Conservation (phyloP, 2,888 invertebrate species). For the Cephus nigrinus region DNA sequence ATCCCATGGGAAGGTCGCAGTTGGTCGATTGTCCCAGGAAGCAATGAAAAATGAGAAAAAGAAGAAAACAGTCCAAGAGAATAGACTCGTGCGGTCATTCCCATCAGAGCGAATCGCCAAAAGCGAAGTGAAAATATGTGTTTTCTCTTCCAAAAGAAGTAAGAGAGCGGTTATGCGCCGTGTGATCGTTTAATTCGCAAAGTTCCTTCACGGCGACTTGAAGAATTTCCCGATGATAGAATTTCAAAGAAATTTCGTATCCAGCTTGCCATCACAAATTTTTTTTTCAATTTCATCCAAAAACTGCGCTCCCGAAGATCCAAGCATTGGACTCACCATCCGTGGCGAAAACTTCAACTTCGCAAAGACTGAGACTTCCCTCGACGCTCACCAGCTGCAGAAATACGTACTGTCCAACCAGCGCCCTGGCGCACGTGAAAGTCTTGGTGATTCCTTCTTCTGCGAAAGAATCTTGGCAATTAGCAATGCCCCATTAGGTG, state of each 20-base stretch:
- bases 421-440: slow-evolving; percentile 85
- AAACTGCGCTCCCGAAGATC: background rate
- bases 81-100: background rate
- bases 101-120: background rate
- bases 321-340: slow-evolving; percentile 73
- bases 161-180: background rate
- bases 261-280: background rate
- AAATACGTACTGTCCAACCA: slow-evolving; percentile 88
- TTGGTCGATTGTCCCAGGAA: background rate
- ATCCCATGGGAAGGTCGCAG: background rate
- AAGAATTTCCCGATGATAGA: background rate
- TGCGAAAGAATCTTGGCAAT: slow-evolving; percentile 58
- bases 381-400: slow-evolving; percentile 91
- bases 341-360: slow-evolving; percentile 92
- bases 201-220: background rate
- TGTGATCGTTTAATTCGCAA: background rate
- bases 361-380: slow-evolving; percentile 89
- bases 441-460: slow-evolving; percentile 94
- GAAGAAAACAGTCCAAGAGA: background rate
- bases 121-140: background rate
- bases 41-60: background rate
- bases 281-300: background rate
- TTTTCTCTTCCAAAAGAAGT: background rate
- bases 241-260: background rate
- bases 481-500: slow-evolving; percentile 13